Percentiles rank a stretch among this genome's conserved stretches.
These are phyloP conservation scores for Cryptocephalus primarius DNA, from an alignment of 2,888 invertebrate species.

Conservation along the genomic window DNA sequence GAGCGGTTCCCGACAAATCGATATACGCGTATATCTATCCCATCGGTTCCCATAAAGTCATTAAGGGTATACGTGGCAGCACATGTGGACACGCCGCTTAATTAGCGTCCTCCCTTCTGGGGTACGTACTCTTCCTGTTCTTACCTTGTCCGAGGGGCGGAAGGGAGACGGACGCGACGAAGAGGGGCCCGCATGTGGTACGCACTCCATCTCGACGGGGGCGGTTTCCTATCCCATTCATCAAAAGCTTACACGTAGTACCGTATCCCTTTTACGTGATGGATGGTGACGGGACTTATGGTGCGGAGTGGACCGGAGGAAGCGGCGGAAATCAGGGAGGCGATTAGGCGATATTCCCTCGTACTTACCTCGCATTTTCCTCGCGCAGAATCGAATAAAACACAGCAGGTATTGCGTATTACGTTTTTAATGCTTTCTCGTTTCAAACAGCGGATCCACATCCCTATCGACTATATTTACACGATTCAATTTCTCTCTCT, in stretches of 20 bases:
- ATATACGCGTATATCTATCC: background rate
- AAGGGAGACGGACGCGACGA: too few species aligned
- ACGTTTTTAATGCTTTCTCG: conserved; percentile 21
- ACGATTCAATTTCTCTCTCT: conserved; percentile 12
- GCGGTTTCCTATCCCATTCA: conserved; percentile 17
- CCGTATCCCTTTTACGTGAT: too few species aligned
- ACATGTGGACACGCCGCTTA: conserved; percentile 24
- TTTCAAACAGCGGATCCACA: conserved; percentile 17
- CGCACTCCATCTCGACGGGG: conserved; percentile 16
- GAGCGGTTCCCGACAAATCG: conserved; percentile 18
- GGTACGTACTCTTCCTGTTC: conserved; percentile 6
- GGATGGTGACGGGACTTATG: too few species aligned
- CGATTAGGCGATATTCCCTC: too few species aligned
- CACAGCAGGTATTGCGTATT: conserved; percentile 11
- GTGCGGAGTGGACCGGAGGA: too few species aligned
- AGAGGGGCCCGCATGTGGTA: conserved; percentile 15
- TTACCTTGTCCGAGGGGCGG: conserved; percentile 2
- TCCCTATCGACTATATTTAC: conserved; percentile 11
- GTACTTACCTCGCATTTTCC: too few species aligned
- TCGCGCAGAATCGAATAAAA: conserved; percentile 7
- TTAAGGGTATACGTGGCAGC: conserved; percentile 22
- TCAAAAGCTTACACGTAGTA: conserved; percentile 7
- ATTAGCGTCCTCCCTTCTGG: conserved; percentile 15
- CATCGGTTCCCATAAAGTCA: conserved; percentile 26
- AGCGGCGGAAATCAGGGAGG: too few species aligned